A percentile compares a stretch with the other conserved stretches of the same genome.
These are phyloP conservation scores for Petaurus breviceps DNA, from an alignment of 2,113 vertebrate genomes.

Conservation along the genomic window DNA sequence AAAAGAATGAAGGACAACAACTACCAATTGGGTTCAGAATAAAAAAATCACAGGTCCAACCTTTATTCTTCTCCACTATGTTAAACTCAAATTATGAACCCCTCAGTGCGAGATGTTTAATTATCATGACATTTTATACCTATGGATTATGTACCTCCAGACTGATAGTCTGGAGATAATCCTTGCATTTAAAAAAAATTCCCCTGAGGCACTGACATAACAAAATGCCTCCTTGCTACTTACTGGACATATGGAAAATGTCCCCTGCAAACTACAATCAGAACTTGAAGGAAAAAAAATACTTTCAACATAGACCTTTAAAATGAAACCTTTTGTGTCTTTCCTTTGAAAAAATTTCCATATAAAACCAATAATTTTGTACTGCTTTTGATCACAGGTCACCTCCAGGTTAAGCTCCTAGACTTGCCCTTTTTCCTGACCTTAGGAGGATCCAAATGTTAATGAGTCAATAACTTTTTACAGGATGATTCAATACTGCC, in stretches of 20 bases:
- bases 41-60: background rate
- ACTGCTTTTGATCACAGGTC: background rate
- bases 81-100: background rate
- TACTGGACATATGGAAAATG: background rate
- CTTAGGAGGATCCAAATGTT: background rate
- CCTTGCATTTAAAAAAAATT: background rate
- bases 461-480: background rate
- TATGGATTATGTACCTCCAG: too few species aligned
- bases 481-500: background rate
- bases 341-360: background rate
- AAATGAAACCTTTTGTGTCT: background rate
- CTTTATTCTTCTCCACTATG: background rate
- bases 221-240: background rate
- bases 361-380: background rate
- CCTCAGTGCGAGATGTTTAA: background rate
- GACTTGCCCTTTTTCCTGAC: background rate
- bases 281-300: background rate
- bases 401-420: background rate
- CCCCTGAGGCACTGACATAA: background rate
- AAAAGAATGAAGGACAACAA: too few species aligned
- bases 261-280: background rate
- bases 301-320: background rate
- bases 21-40: background rate
- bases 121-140: background rate
- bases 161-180: background rate